Evolutionary conservation across 1,140 invertebrate species (phyloP), one percentile per base, ranked within the genome.

Genomic region (Anastrepha obliqua): DNA sequence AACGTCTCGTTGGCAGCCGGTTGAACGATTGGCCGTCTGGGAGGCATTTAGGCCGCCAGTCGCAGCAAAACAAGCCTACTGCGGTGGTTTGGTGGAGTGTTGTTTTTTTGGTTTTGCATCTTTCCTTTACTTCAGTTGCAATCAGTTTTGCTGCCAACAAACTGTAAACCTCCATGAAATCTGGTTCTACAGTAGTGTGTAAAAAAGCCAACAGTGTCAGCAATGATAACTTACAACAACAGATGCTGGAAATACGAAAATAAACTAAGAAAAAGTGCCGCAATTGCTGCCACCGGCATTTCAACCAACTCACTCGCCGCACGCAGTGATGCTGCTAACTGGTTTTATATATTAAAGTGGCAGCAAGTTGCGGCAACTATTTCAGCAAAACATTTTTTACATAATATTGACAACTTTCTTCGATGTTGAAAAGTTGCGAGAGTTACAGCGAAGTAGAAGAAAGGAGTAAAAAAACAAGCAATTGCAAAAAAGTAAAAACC

Each of bases 321-420:
- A 74, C 15, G 67, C 67, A 44, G 6, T 44, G 11, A 13, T 17
- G 60, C 8, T 29, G 51, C 8, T 81, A n/a, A 51, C 70, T 78
- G 47, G 47, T 78, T 78, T 78, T 51, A 5, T 81, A 42, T 17
- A 7, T 2, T 1, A 81, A 81, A 81, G 47, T 55, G 47, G 17
- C 74, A 51, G 55, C 74, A 81, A 81, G 74, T 81, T 81, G 74
- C 47, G 74, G 47, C 47, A 81, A 81, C n/a, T 9, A 4, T 47
- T 81, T 81, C 47, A 58, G 74, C 74, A 29, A 29, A 29, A 29
- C 29, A 81, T 58, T 55, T 42, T 81, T 81, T 81, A 81, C 74
- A 81, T 81, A 81, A 81, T 81, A 81, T 81, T 55, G 74, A 81
- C 74, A 81, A 81, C 74, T 81, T 81, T 81, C 74, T 81, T 81